These are phyloP conservation scores for Syrista parreyssii DNA, from an alignment of 2,888 invertebrate species.

Conservation along the genomic window DNA sequence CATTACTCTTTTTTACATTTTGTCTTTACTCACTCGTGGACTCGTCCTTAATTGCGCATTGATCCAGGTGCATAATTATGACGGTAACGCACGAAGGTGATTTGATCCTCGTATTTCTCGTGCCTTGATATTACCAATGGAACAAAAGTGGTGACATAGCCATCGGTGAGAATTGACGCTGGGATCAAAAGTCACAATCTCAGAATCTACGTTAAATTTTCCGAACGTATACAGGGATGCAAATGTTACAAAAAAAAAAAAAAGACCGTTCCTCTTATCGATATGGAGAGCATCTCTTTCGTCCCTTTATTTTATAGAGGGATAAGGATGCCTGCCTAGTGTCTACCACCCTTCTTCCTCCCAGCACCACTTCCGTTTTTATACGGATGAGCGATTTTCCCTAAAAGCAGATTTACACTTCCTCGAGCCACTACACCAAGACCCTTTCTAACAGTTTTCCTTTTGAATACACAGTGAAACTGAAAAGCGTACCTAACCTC, in stretches of 20 bases:
- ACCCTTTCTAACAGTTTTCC: constrained; percentile 16
- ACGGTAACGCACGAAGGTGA: background rate
- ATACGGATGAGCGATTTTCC: constrained; percentile 43
- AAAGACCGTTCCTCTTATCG: background rate
- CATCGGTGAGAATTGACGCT: background rate
- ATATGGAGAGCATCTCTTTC: background rate
- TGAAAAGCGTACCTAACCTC: background rate
- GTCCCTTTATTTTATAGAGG: background rate
- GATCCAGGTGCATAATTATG: background rate
- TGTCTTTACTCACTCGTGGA: background rate
- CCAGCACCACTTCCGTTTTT: background rate
- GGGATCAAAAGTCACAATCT: background rate
- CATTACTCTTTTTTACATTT: background rate
- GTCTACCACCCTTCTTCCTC: background rate
- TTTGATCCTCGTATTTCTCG: background rate
- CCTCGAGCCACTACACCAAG: constrained; percentile 20
- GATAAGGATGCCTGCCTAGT: background rate
- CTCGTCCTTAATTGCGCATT: background rate
- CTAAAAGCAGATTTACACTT: constrained; percentile 54
- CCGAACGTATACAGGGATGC: background rate
- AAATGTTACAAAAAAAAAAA: background rate
- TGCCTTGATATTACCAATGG: background rate
- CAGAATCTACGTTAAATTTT: background rate
- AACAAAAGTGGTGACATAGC: background rate
- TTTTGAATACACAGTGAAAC: constrained; percentile 5